Evolutionary conservation across 2,797 vertebrate genomes (phyloP).

Genomic region (Gadopsis marmoratus): DNA sequence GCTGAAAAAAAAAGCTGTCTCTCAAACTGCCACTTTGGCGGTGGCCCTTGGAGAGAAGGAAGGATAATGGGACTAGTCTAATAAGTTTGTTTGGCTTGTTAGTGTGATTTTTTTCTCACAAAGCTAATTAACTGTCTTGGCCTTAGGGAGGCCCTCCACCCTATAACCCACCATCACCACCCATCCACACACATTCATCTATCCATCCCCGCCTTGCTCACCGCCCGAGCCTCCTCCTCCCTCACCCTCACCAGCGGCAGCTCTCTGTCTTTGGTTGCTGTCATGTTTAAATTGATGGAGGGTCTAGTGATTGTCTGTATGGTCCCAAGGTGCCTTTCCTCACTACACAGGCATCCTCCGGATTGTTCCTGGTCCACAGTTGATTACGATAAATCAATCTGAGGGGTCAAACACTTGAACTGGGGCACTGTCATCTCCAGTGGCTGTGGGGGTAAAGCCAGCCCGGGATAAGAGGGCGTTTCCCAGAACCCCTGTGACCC

Average conservation of each 20-base stretch:
- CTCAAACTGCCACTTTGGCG: constrained; percentile 63
- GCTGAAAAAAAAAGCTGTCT: constrained; percentile 51
- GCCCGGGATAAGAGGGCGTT: constrained; percentile 70
- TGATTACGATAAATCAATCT: constrained; percentile 88
- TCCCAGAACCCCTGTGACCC: constrained; percentile 65
- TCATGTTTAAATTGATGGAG: constrained; percentile 87
- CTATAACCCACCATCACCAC: constrained; percentile 69
- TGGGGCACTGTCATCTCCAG: constrained; percentile 75
- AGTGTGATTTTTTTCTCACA: constrained; percentile 86
- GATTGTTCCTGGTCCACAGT: constrained; percentile 82
- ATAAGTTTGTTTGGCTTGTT: constrained; percentile 87
- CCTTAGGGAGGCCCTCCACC: constrained; percentile 71
- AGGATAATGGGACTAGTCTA: constrained; percentile 76
- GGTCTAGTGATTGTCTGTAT: constrained; percentile 83
- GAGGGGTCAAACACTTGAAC: constrained; percentile 83
- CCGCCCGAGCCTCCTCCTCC: constrained; percentile 51
- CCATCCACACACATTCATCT: constrained; percentile 64
- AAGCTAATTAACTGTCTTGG: constrained; percentile 85
- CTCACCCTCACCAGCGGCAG: constrained; percentile 62
- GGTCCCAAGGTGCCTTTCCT: constrained; percentile 88
- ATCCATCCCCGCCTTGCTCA: constrained; percentile 53
- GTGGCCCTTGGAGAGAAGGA: constrained; percentile 57
- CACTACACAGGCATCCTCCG: constrained; percentile 73
- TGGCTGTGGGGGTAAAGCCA: constrained; percentile 63
- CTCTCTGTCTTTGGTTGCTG: constrained; percentile 78